Evolutionary conservation across 92 coral and sea anemone genomes (phyloP).

Genomic region (Actinostola sp.): DNA sequence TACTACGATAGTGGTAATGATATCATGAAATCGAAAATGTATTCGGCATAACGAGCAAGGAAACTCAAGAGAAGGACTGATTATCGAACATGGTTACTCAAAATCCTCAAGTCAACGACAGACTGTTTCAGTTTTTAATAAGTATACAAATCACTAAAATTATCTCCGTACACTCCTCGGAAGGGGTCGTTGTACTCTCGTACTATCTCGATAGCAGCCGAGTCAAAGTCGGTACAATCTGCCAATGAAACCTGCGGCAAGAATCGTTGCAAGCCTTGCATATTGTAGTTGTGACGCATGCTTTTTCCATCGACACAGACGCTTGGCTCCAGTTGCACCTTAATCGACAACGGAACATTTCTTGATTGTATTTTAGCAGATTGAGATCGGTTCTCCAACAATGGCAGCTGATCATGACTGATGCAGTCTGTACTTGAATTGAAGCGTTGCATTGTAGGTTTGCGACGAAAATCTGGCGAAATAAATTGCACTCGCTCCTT

Average conservation of each 20-base stretch:
- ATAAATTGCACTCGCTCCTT: slow-evolving; percentile 15
- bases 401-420: neutral
- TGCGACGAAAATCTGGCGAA: neutral
- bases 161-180: slow-evolving; percentile 43
- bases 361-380: neutral
- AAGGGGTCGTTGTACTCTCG: slow-evolving; percentile 60
- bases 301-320: slow-evolving; percentile 26
- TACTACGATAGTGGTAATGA: too few species aligned
- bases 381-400: neutral
- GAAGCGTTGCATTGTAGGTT: slow-evolving; percentile 9
- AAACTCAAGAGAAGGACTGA: neutral
- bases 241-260: slow-evolving; percentile 30
- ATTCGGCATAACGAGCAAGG: too few species aligned
- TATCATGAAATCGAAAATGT: too few species aligned
- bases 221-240: slow-evolving; percentile 54
- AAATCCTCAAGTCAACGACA: neutral
- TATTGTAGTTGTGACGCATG: neutral
- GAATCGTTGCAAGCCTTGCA: slow-evolving; percentile 21
- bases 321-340: neutral
- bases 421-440: neutral
- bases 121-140: neutral
- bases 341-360: neutral
- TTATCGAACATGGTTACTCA: neutral
- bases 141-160: neutral
- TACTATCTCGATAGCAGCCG: slow-evolving; percentile 58